Evolutionary conservation across 2,888 invertebrate species (phyloP), one percentile per base, ranked within the genome.

Genomic region (Pristionchus fissidentatus): DNA sequence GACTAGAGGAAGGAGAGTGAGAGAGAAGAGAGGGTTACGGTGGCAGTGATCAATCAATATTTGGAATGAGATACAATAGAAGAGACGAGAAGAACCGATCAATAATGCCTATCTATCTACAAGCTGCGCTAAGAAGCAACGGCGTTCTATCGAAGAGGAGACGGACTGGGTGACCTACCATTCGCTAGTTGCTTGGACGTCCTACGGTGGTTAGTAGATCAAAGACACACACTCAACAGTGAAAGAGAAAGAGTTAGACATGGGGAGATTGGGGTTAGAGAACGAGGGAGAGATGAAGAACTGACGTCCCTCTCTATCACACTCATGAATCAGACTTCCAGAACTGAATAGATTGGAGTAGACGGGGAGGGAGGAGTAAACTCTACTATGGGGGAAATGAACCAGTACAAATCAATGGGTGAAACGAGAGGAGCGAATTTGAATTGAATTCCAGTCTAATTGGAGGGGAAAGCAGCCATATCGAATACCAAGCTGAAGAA

Each of bases 41-140:
- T 70, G 84, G 77, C 81, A 82, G 85, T 86, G 77, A 38, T n/a
- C n/a, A 49, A 35, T 52, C 32, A 32, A 49, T 75, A 46, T 22
- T n/a, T 77, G 77, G 52, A 46, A 77, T 77, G 77, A 77, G 77
- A 77, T 77, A 77, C 77, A 52, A 52, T 77, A 77, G 0, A 75
- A 60, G 29, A 26, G n/a, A 60, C 8, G 8, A 8, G n/a, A 49
- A 35, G 32, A 49, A 22, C 26, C 1, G 62, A 10, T 19, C 4
- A 73, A 73, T 73, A 38, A 43, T 43, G 38, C 43, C 73, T 73
- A 73, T 73, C 43, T 43, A 73, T 73, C 73, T 73, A 62, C 62
- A 62, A 62, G 19, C 62, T 62, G 62, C 62, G 62, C 62, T 62
- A 62, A 62, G 32, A 62, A 62, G 62, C 62, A 32, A 57, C 62